A percentile compares a stretch with the other conserved stretches of the same genome.
phyloP scores from a whole-genome alignment of 1,140 invertebrate species.

The Drosophila micromelanica region DNA sequence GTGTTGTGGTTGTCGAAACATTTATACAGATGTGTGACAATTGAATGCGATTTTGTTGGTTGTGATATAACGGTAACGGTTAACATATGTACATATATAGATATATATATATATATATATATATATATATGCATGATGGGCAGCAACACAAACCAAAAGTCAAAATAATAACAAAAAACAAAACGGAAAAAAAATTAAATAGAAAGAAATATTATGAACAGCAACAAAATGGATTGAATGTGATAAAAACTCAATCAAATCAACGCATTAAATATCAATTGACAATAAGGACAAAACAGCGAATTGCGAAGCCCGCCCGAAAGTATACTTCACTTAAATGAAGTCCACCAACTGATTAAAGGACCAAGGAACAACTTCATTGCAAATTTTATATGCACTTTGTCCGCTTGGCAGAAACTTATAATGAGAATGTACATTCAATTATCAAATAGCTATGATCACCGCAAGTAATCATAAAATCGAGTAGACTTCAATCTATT shows the following conservation, averaged over 20 bases:
- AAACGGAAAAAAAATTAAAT: slow-evolving; percentile 43
- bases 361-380: neutral
- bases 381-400: slow-evolving; percentile 1
- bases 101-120: slow-evolving; percentile 36
- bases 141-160: slow-evolving; percentile 40
- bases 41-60: slow-evolving; percentile 35
- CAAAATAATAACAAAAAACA: slow-evolving; percentile 48
- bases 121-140: slow-evolving; percentile 7
- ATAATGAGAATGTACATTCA: too few species aligned
- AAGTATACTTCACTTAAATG: slow-evolving; percentile 1
- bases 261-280: neutral
- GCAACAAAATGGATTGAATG: slow-evolving; percentile 15
- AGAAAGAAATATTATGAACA: neutral
- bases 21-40: slow-evolving; percentile 64
- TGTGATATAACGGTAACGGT: slow-evolving; percentile 40
- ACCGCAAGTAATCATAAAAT: too few species aligned
- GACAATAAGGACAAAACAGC: neutral
- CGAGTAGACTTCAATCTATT: too few species aligned
- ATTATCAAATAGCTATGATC: too few species aligned
- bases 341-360: neutral
- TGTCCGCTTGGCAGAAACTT: too few species aligned
- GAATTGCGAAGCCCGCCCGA: slow-evolving; percentile 2
- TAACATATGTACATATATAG: slow-evolving; percentile 37
- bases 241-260: neutral
- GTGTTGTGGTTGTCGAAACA: slow-evolving; percentile 51